Percentiles rank a stretch among this genome's conserved stretches.
phyloP scores from a whole-genome alignment of 2,888 invertebrate species.

The Caenorhabditis zanzibari region DNA sequence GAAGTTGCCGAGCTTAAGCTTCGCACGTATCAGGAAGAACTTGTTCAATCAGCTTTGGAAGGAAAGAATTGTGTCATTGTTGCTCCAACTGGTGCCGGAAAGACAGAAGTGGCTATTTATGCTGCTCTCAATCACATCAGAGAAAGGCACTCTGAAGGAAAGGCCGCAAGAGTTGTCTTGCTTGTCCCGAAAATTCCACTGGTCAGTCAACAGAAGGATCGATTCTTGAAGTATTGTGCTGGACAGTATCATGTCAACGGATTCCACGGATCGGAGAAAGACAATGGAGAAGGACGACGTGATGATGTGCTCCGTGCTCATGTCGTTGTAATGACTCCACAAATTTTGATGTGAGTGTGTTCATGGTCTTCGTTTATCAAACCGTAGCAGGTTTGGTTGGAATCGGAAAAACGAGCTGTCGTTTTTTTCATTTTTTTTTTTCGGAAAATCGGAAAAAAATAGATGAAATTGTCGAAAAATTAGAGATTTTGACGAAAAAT shows the following conservation, averaged over 20 bases:
- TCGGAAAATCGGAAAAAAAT: no score
- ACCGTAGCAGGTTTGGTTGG: neutral
- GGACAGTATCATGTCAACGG: conserved; percentile 70
- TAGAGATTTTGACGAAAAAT: no score
- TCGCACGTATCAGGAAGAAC: conserved; percentile 76
- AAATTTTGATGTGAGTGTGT: conserved; percentile 74
- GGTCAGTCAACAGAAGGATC: conserved; percentile 77
- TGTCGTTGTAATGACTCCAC: conserved; percentile 78
- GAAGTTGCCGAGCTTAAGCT: conserved; percentile 52
- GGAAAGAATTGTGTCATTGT: conserved; percentile 79
- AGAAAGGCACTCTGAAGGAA: conserved; percentile 24
- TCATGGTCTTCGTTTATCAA: neutral
- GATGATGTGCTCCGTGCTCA: conserved; percentile 71
- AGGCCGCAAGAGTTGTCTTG: conserved; percentile 72
- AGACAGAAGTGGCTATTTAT: conserved; percentile 80
- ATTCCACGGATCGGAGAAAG: conserved; percentile 76
- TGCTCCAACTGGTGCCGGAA: conserved; percentile 83
- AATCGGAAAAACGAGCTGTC: no score
- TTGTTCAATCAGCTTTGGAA: conserved; percentile 65
- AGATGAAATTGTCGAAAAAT: no score
- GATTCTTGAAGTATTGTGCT: conserved; percentile 69
- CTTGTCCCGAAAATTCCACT: conserved; percentile 82
- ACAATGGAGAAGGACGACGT: conserved; percentile 46
- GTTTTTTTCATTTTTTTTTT: no score
- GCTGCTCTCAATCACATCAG: conserved; percentile 77